Conservation (phyloP, 2,888 invertebrate species). For the Netelia fuscicornis region DNA sequence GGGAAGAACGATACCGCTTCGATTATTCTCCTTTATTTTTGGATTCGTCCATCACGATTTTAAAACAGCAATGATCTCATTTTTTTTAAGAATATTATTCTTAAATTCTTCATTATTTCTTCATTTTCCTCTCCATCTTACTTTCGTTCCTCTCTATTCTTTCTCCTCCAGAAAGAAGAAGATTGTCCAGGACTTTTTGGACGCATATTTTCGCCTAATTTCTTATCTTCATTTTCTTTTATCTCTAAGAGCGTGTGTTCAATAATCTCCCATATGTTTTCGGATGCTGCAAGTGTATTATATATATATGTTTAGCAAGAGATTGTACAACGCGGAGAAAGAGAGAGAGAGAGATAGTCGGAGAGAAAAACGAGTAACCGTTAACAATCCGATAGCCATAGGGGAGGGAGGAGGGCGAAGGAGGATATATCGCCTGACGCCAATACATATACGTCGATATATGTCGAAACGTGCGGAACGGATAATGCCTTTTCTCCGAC, state of each 20-base stretch:
- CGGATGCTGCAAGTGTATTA: conserved; percentile 12
- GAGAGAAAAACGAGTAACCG: conserved; percentile 24
- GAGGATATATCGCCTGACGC: conserved; percentile 36
- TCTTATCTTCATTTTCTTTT: neutral
- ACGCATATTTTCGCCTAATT: neutral
- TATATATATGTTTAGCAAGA: neutral
- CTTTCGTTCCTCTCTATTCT: neutral
- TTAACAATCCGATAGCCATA: conserved; percentile 49
- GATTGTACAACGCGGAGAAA: conserved; percentile 25
- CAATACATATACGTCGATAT: conserved; percentile 39
- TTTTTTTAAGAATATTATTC: too few relatives aligned
- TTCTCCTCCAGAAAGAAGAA: neutral
- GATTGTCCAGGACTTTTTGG: neutral
- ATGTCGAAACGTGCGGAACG: conserved; percentile 73
- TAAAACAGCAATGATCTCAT: too few relatives aligned
- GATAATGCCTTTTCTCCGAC: conserved; percentile 76
- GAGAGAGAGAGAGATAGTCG: conserved; percentile 11
- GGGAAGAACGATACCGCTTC: neutral
- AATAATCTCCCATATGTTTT: conserved; percentile 9
- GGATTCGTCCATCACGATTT: too few relatives aligned
- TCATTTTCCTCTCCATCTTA: too few relatives aligned
- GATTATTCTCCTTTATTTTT: neutral
- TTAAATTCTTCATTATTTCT: too few relatives aligned
- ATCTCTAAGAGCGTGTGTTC: neutral
- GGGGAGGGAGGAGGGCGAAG: conserved; percentile 29